Evolutionary conservation across 2,888 invertebrate species (phyloP), one percentile per base, ranked within the genome.

Genomic region (Meteorus colon): DNA sequence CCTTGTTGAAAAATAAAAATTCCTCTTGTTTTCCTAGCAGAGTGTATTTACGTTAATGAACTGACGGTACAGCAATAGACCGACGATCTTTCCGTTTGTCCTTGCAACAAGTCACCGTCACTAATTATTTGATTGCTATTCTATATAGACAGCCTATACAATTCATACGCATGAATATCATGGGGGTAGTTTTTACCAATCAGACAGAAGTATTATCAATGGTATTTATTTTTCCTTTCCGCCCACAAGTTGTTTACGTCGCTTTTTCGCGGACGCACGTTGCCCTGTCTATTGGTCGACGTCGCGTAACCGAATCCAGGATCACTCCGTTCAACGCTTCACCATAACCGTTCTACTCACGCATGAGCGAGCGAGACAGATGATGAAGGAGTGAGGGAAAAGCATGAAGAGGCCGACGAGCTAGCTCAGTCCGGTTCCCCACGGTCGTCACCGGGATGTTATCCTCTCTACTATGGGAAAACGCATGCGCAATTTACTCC

Each of bases 391-490:
- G 55, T 37, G 60, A 71, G 75, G 29, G 37, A 68, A 51, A 68
- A 51, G 66, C 60, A 37, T 63, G 66, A 41, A 29, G 59, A 77
- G 62, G 73, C 85, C 83, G 86, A 77, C 86, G 85, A 86, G 86
- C 84, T 83, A 88, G 88, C 89, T 88, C 88, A 88, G 89, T 86
- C 88, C 88, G 88, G 88, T 88, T 82, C 88, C 86, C 82, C 81
- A 83, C 79, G 83, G 75, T 84, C 82, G 84, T 55, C 82, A 82
- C 86, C 86, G 86, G 87, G 87, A 62, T 70, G 55, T 82, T 63
- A 84, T 83, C 85, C 87, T 82, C 84, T 82, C 79, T 82, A 82
- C 82, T 79, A 82, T 82, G 77, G 72, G 77, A 78, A 80, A 82
- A 87, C 86, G 87, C 81, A 87, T 86, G 88, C 87, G 88, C 87